Evolutionary conservation across 2,797 vertebrate species (phyloP), one percentile per base, ranked within the genome.

Genomic region (Enteromius fasciolatus): DNA sequence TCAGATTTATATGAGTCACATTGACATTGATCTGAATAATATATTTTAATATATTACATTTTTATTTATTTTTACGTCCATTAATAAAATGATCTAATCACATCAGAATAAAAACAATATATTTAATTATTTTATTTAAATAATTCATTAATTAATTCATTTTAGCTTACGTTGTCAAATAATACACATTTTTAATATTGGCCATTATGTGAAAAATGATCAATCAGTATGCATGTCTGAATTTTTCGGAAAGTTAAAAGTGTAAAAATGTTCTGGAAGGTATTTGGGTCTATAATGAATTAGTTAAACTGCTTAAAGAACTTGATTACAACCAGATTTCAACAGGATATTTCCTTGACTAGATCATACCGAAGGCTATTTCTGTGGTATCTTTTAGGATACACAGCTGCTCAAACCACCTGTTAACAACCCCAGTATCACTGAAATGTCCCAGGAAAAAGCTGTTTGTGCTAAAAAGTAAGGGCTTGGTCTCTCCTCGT

Each of bases 311-410:
- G 78, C 61, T 70, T 81, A 63, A 46, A 75, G 75, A 85, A 41
- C 74, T 80, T 93, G 90, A 92, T 92, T 90, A 86, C 81, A 84
- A 92, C 86, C 93, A 94, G 92, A 91, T 86, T 86, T 86, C 25
- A 52, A 90, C 91, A 93, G 91, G 90, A 92, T 91, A 87, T 82
- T 76, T 68, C 70, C 23, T 77, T 74, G 66, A 79, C 77, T 61
- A 72, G 72, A 85, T 64, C 73, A 25, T 31, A 86, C 83, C 85
- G 48, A 85, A 77, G 83, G 83, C 81, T 84, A 84, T 86, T 87
- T 88, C 74, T 85, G 81, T 83, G 87, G 80, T 84, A 83, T 63
- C 75, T 86, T 84, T 83, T 78, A 88, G 84, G 81, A 87, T 70
- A 87, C 61, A 73, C 86, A 89, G 81, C 84, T 86, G 86, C 77